phyloP scores from a whole-genome alignment of 2,113 vertebrate genomes.

The Scolopax mira region DNA sequence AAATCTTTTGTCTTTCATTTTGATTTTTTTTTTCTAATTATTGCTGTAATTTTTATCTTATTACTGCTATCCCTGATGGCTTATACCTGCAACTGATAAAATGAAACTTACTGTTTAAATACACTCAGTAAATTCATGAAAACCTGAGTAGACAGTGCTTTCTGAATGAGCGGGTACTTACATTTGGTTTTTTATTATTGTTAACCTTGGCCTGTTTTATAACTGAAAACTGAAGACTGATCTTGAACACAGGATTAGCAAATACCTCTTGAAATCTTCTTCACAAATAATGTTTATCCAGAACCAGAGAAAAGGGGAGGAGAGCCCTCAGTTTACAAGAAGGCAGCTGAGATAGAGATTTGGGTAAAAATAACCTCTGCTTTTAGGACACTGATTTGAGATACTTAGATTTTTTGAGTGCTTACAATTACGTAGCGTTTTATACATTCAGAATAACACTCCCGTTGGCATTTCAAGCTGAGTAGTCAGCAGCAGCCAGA shows the following conservation, averaged over 20 bases:
- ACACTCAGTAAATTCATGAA: neutral
- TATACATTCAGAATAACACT: neutral
- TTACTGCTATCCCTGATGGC: neutral
- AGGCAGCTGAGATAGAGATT: neutral
- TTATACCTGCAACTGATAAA: neutral
- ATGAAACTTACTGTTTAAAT: neutral
- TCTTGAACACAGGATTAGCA: neutral
- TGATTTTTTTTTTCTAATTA: neutral
- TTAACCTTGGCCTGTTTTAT: neutral
- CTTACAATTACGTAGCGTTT: neutral
- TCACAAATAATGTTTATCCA: neutral
- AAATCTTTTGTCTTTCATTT: neutral
- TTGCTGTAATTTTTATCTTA: neutral
- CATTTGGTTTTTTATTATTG: neutral
- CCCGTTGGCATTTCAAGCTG: neutral
- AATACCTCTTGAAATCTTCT: neutral
- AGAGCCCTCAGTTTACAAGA: neutral
- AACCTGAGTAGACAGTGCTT: neutral
- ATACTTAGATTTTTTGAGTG: neutral
- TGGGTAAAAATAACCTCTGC: neutral
- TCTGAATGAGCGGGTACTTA: neutral
- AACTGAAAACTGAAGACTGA: neutral
- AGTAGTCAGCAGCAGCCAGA: neutral
- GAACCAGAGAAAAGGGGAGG: neutral
- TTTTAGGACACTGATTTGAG: neutral